A percentile compares a stretch with the other conserved stretches of the same genome.
These are phyloP conservation scores for Cydia strobilella DNA, from an alignment of 1,140 invertebrate species.

Conservation along the genomic window DNA sequence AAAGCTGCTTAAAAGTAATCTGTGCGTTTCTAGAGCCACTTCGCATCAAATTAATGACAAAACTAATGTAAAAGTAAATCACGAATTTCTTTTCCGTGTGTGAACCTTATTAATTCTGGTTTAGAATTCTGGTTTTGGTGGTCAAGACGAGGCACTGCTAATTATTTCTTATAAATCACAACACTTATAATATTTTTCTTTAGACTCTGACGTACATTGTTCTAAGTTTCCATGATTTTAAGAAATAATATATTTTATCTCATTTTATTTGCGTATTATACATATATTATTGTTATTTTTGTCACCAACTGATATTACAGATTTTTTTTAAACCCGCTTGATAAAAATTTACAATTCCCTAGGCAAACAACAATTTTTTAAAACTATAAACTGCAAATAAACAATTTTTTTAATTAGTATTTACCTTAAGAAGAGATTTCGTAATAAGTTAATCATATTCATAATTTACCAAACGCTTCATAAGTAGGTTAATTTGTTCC, in stretches of 20 bases:
- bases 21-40: constrained; percentile 10
- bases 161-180: constrained; percentile 41
- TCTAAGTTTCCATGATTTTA: not conserved
- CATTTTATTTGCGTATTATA: not conserved
- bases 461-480: too few relatives aligned
- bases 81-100: constrained; percentile 14
- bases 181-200: constrained; percentile 10
- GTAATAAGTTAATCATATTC: too few relatives aligned
- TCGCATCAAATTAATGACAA: not conserved
- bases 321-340: too few relatives aligned
- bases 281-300: too few relatives aligned
- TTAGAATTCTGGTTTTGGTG: not conserved
- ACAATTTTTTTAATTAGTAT: too few relatives aligned
- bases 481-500: too few relatives aligned
- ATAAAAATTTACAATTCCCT: too few relatives aligned
- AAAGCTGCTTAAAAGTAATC: not conserved
- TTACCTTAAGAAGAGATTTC: too few relatives aligned
- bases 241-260: not conserved
- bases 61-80: not conserved
- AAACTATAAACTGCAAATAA: too few relatives aligned
- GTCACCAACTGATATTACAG: not conserved
- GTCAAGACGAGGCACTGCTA: constrained; percentile 25
- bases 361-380: not conserved
- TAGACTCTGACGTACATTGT: not conserved
- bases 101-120: not conserved